These are phyloP conservation scores for Electrophaes corylata DNA, from an alignment of 2,888 invertebrate genomes.

Conservation along the genomic window DNA sequence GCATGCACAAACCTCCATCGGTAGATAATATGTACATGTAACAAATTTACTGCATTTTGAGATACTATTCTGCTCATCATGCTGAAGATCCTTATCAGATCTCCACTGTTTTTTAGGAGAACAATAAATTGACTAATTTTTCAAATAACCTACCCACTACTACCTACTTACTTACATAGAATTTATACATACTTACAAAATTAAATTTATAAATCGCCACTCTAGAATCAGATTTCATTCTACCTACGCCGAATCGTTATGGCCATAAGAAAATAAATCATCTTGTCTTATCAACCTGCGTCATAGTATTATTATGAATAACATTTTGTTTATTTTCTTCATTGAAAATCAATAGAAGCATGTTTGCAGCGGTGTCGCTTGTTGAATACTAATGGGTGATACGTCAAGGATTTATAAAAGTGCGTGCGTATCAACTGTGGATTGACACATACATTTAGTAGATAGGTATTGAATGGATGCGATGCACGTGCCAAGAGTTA, in stretches of 20 bases:
- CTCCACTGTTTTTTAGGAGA: too few species aligned
- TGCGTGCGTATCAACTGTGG: constrained; percentile 7
- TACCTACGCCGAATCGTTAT: background rate
- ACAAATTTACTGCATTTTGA: too few species aligned
- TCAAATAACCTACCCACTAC: too few species aligned
- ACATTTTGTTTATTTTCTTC: constrained; percentile 13
- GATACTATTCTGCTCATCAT: too few species aligned
- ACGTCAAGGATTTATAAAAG: constrained; percentile 26
- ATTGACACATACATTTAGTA: constrained; percentile 3
- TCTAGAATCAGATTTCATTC: background rate
- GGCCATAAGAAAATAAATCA: constrained; percentile 1
- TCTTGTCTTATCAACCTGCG: constrained; percentile 4
- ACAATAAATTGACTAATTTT: too few species aligned
- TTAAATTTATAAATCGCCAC: background rate
- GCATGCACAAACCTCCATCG: too few species aligned
- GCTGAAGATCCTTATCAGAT: too few species aligned
- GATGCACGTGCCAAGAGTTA: constrained; percentile 18
- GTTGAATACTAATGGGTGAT: constrained; percentile 24
- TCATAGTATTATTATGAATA: constrained; percentile 11
- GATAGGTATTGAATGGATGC: too few species aligned
- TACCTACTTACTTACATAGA: too few species aligned
- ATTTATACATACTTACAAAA: background rate
- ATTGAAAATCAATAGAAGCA: constrained; percentile 20
- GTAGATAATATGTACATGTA: too few species aligned
- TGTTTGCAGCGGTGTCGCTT: constrained; percentile 23